Evolutionary conservation across 2,113 vertebrate genomes (phyloP).

Genomic region (Brienomyrus longianalis): DNA sequence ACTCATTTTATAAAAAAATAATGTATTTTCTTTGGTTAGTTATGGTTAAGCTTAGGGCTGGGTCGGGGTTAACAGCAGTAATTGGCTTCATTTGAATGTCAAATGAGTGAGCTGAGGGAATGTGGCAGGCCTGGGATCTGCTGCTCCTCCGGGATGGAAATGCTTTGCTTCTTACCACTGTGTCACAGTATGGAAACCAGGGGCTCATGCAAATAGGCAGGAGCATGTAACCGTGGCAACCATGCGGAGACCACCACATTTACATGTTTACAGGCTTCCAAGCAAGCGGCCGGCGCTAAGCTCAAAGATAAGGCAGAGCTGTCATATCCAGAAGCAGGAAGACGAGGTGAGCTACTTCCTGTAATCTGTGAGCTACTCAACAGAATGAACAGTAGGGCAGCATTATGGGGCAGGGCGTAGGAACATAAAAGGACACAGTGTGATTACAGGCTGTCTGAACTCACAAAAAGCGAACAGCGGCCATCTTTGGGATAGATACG

Average conservation of each 20-base stretch:
- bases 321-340: not conserved
- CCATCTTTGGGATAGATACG: not conserved
- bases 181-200: constrained; percentile 89
- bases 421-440: not conserved
- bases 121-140: constrained; percentile 53
- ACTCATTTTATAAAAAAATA: not conserved
- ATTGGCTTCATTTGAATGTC: constrained; percentile 83
- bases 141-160: constrained; percentile 80
- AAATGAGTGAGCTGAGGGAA: constrained; percentile 68
- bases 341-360: not conserved
- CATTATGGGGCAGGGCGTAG: not conserved
- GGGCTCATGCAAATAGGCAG: constrained; percentile 78
- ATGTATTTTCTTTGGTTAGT: not conserved
- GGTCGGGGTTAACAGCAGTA: constrained; percentile 42
- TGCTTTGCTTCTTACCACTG: constrained; percentile 59
- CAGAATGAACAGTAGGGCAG: too few species aligned
- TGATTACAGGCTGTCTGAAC: not conserved
- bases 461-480: not conserved
- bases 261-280: constrained; percentile 44
- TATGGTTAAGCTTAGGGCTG: not conserved
- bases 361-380: not conserved
- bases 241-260: constrained; percentile 42
- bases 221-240: constrained; percentile 61
- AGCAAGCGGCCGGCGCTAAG: constrained; percentile 13
- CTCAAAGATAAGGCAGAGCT: constrained; percentile 1